These are phyloP conservation scores for Todiramphus chloris DNA, from an alignment of 2,113 vertebrate species.

Conservation along the genomic window DNA sequence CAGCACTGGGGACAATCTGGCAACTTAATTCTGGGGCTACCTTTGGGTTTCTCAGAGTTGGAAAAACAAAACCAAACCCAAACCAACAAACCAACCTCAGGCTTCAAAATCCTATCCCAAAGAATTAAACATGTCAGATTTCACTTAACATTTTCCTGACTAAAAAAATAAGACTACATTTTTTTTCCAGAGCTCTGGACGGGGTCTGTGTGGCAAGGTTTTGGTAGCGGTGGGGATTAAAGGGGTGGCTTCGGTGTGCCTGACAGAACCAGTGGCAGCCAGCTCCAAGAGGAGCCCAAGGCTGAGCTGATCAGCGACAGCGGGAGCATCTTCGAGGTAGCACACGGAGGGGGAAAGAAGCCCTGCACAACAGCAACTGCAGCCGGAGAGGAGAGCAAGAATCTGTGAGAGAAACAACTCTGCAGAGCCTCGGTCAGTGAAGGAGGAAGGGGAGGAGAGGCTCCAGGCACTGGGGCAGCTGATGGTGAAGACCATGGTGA, in stretches of 20 bases:
- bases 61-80: background rate
- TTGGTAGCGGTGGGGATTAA: background rate
- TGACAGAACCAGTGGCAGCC: background rate
- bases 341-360: too few relatives aligned
- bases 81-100: background rate
- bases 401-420: background rate
- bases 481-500: background rate
- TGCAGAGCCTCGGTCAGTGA: background rate
- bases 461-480: background rate
- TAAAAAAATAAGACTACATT: background rate
- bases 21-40: background rate
- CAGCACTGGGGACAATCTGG: background rate
- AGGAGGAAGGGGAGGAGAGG: background rate
- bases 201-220: background rate
- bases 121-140: background rate
- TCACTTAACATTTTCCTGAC: background rate
- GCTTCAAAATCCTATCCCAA: background rate
- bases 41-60: background rate
- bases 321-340: too few relatives aligned
- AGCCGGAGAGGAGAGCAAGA: background rate
- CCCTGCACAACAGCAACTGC: background rate
- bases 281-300: too few relatives aligned
- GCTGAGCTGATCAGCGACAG: too few relatives aligned
- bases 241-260: background rate
- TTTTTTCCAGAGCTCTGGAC: background rate